Evolutionary conservation across 92 coral and sea anemone species (phyloP).

Genomic region (Umimayanthus chanpuru): DNA sequence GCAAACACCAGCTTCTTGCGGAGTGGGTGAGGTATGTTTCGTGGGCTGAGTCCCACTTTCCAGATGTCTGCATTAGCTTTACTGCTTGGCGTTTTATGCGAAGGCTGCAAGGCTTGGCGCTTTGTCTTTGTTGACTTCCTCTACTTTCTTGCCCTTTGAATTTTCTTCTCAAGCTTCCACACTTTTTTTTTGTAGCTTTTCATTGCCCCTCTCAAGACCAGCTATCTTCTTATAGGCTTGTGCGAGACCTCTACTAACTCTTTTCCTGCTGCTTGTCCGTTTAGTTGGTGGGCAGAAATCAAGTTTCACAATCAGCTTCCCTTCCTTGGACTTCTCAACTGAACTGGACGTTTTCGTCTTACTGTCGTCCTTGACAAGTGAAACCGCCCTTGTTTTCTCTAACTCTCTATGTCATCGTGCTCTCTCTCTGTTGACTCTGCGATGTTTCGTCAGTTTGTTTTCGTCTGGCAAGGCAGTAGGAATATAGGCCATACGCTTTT

Average conservation of each 20-base stretch:
- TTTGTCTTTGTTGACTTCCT: too few species aligned
- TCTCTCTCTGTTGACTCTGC: not conserved
- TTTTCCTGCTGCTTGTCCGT: conserved; percentile 42
- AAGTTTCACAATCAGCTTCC: conserved; percentile 27
- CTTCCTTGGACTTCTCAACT: conserved; percentile 13
- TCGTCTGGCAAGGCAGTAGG: not conserved
- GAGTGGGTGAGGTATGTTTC: conserved; percentile 44
- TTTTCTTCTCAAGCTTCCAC: conserved; percentile 26
- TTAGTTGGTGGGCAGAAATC: conserved; percentile 39
- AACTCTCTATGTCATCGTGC: not conserved
- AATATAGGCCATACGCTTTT: not conserved
- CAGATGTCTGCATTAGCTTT: conserved; percentile 32
- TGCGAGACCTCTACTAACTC: conserved; percentile 46
- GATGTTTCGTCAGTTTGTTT: not conserved
- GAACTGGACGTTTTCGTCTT: not conserved
- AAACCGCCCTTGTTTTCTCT: not conserved
- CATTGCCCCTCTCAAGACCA: conserved; percentile 39
- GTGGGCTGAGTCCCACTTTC: conserved; percentile 58
- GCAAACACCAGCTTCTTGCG: conserved; percentile 59
- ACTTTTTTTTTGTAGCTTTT: conserved; percentile 25
- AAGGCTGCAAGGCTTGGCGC: too few species aligned
- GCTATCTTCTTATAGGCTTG: conserved; percentile 38
- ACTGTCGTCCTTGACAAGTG: not conserved
- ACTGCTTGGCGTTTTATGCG: too few species aligned
- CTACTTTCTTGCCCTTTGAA: too few species aligned